Conservation (phyloP, 2,888 invertebrate genomes). For the Cerastis leucographa region DNA sequence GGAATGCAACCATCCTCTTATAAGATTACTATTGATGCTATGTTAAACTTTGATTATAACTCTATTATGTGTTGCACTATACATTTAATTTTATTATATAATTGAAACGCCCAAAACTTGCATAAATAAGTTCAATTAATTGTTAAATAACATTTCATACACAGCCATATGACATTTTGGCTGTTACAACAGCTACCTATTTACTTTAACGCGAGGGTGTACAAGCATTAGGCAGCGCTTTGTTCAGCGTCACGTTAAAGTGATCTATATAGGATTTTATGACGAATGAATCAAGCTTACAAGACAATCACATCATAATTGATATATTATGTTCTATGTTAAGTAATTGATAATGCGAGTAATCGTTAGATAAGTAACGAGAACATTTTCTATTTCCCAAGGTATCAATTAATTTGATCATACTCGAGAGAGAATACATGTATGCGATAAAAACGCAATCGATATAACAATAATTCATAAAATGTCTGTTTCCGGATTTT, state of each 20-base stretch:
- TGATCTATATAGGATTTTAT: conserved; percentile 26
- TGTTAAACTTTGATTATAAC: conserved; percentile 16
- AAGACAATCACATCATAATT: conserved; percentile 51
- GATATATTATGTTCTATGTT: conserved; percentile 31
- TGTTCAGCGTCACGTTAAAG: conserved; percentile 41
- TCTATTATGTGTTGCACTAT: conserved; percentile 65
- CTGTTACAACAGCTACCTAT: conserved; percentile 70
- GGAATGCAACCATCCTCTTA: conserved; percentile 26
- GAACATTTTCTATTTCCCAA: conserved; percentile 51
- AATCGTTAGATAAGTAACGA: conserved; percentile 43
- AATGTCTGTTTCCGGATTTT: conserved; percentile 47
- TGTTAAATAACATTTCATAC: conserved; percentile 67
- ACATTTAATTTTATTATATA: conserved; percentile 36
- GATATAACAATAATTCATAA: conserved; percentile 44
- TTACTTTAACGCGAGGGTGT: conserved; percentile 47
- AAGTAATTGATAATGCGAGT: conserved; percentile 58
- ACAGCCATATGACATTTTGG: conserved; percentile 84
- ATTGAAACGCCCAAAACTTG: conserved; percentile 51
- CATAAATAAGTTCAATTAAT: conserved; percentile 71
- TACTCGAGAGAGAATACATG: conserved; percentile 55
- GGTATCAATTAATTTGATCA: conserved; percentile 62
- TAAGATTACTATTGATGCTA: conserved; percentile 4
- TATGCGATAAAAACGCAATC: conserved; percentile 49
- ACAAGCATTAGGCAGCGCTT: conserved; percentile 39
- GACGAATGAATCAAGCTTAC: conserved; percentile 49